Percentiles rank a stretch among this genome's conserved stretches.
phyloP scores from a whole-genome alignment of 2,888 invertebrate genomes.

The Epirrita christyi region DNA sequence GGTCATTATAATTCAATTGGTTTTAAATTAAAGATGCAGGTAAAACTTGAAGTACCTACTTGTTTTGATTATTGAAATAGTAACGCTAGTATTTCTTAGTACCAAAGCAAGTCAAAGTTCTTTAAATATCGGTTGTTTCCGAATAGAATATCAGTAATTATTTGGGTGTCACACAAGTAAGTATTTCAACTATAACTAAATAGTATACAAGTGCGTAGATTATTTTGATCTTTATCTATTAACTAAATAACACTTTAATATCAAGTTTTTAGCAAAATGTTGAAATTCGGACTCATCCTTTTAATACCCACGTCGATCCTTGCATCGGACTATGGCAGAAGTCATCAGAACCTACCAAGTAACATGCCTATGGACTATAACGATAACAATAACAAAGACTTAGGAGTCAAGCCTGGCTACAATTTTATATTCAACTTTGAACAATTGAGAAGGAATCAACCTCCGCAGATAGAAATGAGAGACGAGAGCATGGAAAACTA shows the following conservation, averaged over 20 bases:
- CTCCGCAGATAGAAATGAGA: constrained; percentile 52
- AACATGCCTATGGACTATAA: constrained; percentile 40
- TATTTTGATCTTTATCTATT: too few species aligned
- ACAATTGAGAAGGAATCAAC: constrained; percentile 50
- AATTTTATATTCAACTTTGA: constrained; percentile 53
- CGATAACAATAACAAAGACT: constrained; percentile 35
- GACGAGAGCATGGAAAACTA: constrained; percentile 55
- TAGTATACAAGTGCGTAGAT: too few species aligned
- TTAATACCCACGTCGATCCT: constrained; percentile 43
- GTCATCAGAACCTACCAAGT: too few species aligned
- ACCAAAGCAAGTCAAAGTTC: neutral
- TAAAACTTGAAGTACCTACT: constrained; percentile 14
- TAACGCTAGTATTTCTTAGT: neutral
- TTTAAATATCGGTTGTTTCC: constrained; percentile 16
- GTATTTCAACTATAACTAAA: neutral
- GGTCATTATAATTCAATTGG: constrained; percentile 1
- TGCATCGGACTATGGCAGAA: constrained; percentile 36
- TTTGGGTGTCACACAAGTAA: constrained; percentile 1
- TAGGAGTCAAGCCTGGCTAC: constrained; percentile 41
- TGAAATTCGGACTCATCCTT: constrained; percentile 36
- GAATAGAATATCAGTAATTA: constrained; percentile 3
- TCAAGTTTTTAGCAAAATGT: too few species aligned
- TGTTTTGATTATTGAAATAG: constrained; percentile 5
- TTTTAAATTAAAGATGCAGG: neutral
- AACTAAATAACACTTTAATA: constrained; percentile 30